Evolutionary conservation across 1,140 invertebrate genomes (phyloP).

Genomic region (Rhyacophila brunnea): DNA sequence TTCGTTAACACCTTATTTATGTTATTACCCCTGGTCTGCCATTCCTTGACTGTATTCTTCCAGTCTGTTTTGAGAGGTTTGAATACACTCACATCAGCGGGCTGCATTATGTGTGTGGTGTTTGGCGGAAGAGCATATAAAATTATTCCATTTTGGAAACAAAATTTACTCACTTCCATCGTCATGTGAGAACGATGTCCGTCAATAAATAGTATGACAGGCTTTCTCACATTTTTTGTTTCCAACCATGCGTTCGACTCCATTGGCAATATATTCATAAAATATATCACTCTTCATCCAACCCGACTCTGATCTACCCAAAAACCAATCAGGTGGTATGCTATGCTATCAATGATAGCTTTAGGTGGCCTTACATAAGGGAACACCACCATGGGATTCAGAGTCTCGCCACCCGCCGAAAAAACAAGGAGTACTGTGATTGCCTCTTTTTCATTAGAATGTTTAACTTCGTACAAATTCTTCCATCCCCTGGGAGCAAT

Average conservation of each 20-base stretch:
- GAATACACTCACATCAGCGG: too few species aligned
- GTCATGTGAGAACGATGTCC: too few species aligned
- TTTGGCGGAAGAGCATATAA: too few species aligned
- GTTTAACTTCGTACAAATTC: slow-evolving; percentile 40
- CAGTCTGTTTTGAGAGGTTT: background rate
- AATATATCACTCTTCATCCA: too few species aligned
- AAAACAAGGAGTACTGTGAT: slow-evolving; percentile 41
- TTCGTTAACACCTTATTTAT: background rate
- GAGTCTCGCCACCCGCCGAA: slow-evolving; percentile 29
- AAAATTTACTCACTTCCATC: too few species aligned
- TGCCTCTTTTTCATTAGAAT: slow-evolving; percentile 39
- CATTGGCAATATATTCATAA: too few species aligned
- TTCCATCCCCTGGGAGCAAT: slow-evolving; percentile 38
- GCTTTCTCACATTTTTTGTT: too few species aligned
- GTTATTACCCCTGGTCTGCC: slow-evolving; percentile 28
- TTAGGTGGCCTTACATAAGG: slow-evolving; percentile 33
- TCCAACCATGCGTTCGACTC: too few species aligned
- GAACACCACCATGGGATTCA: slow-evolving; percentile 32
- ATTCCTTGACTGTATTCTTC: background rate
- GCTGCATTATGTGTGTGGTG: too few species aligned
- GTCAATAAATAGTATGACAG: too few species aligned
- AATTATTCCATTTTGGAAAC: too few species aligned
- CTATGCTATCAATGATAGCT: slow-evolving; percentile 29
- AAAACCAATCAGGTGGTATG: slow-evolving; percentile 30
- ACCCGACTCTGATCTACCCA: background rate